Evolutionary conservation across 2,797 vertebrate genomes (phyloP), one percentile per base, ranked within the genome.

Genomic region (Pogoniulus pusillus): DNA sequence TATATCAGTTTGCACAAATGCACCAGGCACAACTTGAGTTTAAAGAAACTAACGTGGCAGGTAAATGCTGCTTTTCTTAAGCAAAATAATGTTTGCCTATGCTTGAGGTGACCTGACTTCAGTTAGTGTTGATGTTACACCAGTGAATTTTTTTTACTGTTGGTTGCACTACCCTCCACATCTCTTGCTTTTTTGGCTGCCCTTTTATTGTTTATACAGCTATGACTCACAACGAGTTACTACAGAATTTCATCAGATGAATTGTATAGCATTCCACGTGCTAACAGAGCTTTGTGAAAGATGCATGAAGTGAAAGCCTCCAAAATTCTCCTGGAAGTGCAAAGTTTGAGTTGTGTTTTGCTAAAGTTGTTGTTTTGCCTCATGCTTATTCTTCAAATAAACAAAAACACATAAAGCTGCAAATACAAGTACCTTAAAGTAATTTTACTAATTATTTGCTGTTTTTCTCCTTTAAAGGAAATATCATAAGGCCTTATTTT

Each of bases 1-100:
- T 99, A 47, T 94, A 99, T 94, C 96, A 98, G 75, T 98, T 99
- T 47, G 97, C 98, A 13, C 97, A 97, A 39, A 95, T 96, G 82
- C 92, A 98, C 32, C 91, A 96, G 26, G 96, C 98, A 85, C 96
- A 98, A 5, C 94, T 99, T 87, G 98, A 99, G 70, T 74, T 99
- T 14, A 99, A 98, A 92, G 99, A 99, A 97, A 99, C 99, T 0
- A 95, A 97, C 22, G 97, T 98, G 83, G 84, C 96, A 98, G 99
- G 97, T 78, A 97, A 97, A 69, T 82, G 19, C 9, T 71, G 15
- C 3, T 66, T 34, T 64, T 57, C 3, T 58, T 53, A 51, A 35
- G 2, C 53, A 4, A 49, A 63, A 27, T 16, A 41, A 1, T 15
- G 2, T 0, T 58, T 77, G 7, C 27, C 49, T n/a, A 0, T 51